These are phyloP conservation scores for Taxidea taxus DNA, from an alignment of 2,113 vertebrate species.

Conservation along the genomic window DNA sequence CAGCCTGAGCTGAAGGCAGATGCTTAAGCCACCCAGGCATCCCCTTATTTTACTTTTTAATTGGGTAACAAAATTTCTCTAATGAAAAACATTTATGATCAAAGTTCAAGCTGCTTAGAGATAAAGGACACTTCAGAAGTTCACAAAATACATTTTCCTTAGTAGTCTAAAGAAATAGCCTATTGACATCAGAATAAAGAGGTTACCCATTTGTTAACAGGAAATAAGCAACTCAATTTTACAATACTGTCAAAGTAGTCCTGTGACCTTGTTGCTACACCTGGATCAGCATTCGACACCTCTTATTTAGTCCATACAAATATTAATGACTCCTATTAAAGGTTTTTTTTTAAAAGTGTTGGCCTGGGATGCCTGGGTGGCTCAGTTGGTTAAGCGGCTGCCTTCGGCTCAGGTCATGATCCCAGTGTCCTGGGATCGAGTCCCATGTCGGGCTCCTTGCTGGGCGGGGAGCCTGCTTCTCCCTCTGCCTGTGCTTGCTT, in stretches of 20 bases:
- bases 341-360: background rate
- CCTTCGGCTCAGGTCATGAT: background rate
- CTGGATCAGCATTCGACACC: background rate
- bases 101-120: background rate
- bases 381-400: background rate
- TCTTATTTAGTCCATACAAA: background rate
- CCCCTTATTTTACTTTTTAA: background rate
- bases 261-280: background rate
- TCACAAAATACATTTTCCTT: background rate
- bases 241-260: background rate
- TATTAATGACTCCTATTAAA: background rate
- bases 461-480: background rate
- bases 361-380: background rate
- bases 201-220: background rate
- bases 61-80: background rate
- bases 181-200: background rate
- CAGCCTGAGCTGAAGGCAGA: background rate
- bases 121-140: background rate
- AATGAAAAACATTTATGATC: background rate
- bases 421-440: background rate
- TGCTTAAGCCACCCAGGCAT: background rate
- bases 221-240: background rate
- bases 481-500: too few relatives aligned
- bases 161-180: background rate
- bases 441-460: accelerated